A percentile compares a stretch with the other conserved stretches of the same genome.
Evolutionary conservation across 2,888 invertebrate species (phyloP).

Genomic region (Cabera pusaria): DNA sequence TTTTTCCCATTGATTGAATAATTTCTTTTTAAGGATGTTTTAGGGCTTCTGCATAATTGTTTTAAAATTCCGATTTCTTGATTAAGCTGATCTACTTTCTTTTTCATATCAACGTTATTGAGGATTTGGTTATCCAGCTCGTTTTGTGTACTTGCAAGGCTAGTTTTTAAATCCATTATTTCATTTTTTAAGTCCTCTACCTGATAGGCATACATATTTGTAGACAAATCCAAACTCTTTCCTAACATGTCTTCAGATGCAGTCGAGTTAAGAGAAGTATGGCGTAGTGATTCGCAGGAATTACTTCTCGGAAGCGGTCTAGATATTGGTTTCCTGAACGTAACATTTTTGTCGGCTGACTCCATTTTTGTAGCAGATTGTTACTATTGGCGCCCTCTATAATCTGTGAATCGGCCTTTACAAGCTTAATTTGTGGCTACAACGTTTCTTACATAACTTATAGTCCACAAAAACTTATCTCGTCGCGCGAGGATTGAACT

Average conservation of each 20-base stretch:
- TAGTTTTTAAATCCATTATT: constrained; percentile 1
- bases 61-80: constrained; percentile 1
- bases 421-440: no score
- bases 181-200: neutral
- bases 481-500: no score
- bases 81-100: neutral
- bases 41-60: neutral
- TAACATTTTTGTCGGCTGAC: no score
- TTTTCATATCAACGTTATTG: neutral
- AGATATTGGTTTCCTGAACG: no score
- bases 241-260: neutral
- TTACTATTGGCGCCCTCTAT: no score
- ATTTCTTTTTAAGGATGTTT: neutral
- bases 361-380: no score
- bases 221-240: neutral
- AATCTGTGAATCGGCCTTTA: no score
- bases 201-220: neutral
- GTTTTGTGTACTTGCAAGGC: neutral
- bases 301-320: no score
- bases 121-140: neutral
- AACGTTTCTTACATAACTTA: no score
- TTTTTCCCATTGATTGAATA: neutral
- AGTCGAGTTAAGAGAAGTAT: no score
- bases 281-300: no score
- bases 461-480: no score